Evolutionary conservation across 2,797 vertebrate species (phyloP).

Genomic region (Odontamblyopus rebecca): DNA sequence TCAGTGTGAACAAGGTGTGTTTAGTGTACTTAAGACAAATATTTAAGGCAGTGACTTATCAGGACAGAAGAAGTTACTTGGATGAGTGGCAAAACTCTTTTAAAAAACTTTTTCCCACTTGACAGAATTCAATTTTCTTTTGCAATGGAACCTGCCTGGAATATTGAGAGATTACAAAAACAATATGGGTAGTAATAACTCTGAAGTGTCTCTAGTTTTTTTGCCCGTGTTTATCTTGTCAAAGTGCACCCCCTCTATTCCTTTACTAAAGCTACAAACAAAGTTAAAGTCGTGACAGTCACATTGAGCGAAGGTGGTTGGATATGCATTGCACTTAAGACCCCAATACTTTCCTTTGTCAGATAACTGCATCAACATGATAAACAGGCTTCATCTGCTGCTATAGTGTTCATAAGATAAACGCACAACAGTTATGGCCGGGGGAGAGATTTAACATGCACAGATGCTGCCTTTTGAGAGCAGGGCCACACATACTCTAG

Average conservation of each 20-base stretch:
- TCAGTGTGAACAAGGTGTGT: too few relatives aligned
- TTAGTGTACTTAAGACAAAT: too few relatives aligned
- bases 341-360: slow-evolving; percentile 41
- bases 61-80: too few relatives aligned
- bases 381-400: slow-evolving; percentile 49
- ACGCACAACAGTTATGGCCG: slow-evolving; percentile 25
- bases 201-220: slow-evolving; percentile 28
- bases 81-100: too few relatives aligned
- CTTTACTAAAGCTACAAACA: slow-evolving; percentile 39
- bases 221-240: slow-evolving; percentile 20
- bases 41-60: too few relatives aligned
- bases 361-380: slow-evolving; percentile 51
- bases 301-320: slow-evolving; percentile 21
- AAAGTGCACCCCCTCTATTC: slow-evolving; percentile 20
- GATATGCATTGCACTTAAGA: slow-evolving; percentile 33
- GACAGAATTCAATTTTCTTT: too few relatives aligned
- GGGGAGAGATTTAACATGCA: slow-evolving; percentile 30
- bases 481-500: slow-evolving; percentile 20
- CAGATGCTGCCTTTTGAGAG: slow-evolving; percentile 38
- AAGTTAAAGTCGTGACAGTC: slow-evolving; percentile 37
- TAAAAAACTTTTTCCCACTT: too few relatives aligned
- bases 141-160: too few relatives aligned
- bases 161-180: too few relatives aligned
- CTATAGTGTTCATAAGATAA: slow-evolving; percentile 42
- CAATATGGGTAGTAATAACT: not conserved